Evolutionary conservation across 35 echinoderm and acorn worm genomes (phyloP).

Genomic region (Ptychodera flava): DNA sequence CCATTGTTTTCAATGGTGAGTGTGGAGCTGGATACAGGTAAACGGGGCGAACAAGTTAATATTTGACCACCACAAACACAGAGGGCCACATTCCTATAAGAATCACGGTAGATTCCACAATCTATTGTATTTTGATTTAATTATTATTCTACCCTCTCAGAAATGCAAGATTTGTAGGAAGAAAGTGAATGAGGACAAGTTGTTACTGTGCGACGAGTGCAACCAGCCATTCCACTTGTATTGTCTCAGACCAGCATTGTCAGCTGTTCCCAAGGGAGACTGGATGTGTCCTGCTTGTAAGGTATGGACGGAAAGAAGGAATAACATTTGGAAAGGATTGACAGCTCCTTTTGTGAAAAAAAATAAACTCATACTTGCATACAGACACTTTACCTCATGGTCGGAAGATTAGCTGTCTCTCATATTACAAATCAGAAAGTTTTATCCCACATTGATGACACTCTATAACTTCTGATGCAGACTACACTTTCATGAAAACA

Average conservation of each 20-base stretch:
- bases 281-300: constrained; percentile 97
- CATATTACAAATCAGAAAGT: background rate
- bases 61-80: too few species aligned
- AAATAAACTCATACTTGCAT: background rate
- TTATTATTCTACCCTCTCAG: too few species aligned
- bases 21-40: too few species aligned
- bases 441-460: background rate
- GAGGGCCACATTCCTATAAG: too few species aligned
- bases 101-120: too few species aligned
- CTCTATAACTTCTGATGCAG: background rate
- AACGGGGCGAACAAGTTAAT: too few species aligned
- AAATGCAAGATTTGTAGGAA: constrained; percentile 95
- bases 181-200: constrained; percentile 60
- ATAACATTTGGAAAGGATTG: too few species aligned
- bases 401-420: background rate
- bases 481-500: background rate
- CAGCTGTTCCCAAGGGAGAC: constrained; percentile 42
- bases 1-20: too few species aligned
- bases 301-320: too few species aligned
- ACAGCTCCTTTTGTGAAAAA: background rate
- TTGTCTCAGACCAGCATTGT: constrained; percentile 64
- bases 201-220: constrained; percentile 84
- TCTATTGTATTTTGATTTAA: too few species aligned
- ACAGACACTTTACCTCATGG: background rate
- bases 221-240: constrained; percentile 91